Evolutionary conservation across 2,113 vertebrate species (phyloP).

Genomic region (Brevimyrus niger): DNA sequence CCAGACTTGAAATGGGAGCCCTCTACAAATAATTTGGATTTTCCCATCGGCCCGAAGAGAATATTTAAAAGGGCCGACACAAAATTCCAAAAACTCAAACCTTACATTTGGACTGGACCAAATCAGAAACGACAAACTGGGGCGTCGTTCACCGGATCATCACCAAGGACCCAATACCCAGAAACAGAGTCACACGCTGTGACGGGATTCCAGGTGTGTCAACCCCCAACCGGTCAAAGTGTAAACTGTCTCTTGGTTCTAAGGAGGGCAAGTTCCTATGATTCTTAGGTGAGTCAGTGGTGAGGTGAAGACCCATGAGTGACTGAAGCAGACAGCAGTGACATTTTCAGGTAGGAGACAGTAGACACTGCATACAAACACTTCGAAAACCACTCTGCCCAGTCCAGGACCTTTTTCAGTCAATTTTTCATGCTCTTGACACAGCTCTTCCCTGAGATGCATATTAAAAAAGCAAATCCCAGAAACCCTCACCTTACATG

Average conservation of each 20-base stretch:
- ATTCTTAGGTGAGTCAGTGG: background rate
- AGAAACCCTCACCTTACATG: background rate
- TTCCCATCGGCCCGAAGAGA: background rate
- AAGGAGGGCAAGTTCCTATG: background rate
- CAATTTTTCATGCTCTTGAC: background rate
- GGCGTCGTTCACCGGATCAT: background rate
- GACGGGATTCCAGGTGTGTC: background rate
- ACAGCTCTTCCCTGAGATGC: slow-evolving; percentile 20
- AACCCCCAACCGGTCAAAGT: background rate
- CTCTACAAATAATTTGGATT: background rate
- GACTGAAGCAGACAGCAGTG: background rate
- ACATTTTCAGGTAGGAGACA: background rate
- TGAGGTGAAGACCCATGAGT: background rate
- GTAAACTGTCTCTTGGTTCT: background rate
- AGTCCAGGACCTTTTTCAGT: background rate
- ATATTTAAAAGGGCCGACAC: background rate
- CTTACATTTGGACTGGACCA: background rate
- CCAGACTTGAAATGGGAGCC: background rate
- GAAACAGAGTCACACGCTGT: background rate
- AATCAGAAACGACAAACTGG: background rate
- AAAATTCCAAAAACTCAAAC: background rate
- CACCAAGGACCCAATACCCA: background rate
- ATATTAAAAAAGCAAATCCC: background rate
- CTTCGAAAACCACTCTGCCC: background rate
- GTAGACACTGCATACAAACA: background rate